These are phyloP conservation scores for Mesoligia furuncula DNA, from an alignment of 2,888 invertebrate species.

Conservation along the genomic window DNA sequence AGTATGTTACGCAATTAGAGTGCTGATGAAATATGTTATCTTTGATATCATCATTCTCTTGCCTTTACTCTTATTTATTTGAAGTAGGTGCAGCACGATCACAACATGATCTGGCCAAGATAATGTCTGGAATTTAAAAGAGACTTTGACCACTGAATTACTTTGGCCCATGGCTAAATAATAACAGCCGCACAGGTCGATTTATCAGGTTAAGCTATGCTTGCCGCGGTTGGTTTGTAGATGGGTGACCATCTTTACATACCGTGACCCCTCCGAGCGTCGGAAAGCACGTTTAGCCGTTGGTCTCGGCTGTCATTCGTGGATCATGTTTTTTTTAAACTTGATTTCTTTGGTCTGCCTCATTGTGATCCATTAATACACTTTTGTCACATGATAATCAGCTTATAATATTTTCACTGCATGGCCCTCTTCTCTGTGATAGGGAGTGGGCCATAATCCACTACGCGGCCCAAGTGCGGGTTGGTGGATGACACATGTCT, in stretches of 20 bases:
- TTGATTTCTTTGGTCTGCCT: neutral
- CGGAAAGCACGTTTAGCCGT: no score
- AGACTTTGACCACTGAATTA: neutral
- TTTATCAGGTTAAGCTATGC: no score
- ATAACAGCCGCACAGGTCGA: no score
- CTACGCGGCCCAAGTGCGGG: neutral
- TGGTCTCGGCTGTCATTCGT: no score
- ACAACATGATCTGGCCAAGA: neutral
- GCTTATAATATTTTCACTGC: neutral
- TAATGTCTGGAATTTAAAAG: no score
- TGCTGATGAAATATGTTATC: no score
- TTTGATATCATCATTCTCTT: neutral
- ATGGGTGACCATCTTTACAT: no score
- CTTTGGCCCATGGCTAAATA: no score
- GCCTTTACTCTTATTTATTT: neutral
- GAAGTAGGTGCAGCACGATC: neutral
- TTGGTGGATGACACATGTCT: neutral
- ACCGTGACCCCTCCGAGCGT: no score
- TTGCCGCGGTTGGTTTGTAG: no score
- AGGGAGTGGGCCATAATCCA: neutral
- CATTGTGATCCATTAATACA: neutral
- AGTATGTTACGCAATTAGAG: no score
- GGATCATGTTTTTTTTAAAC: no score
- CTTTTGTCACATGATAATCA: neutral
- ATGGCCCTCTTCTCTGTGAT: neutral